A percentile compares a stretch with the other conserved stretches of the same genome.
Conservation (phyloP, 2,113 vertebrate genomes). For the Aleadryas rufinucha region DNA sequence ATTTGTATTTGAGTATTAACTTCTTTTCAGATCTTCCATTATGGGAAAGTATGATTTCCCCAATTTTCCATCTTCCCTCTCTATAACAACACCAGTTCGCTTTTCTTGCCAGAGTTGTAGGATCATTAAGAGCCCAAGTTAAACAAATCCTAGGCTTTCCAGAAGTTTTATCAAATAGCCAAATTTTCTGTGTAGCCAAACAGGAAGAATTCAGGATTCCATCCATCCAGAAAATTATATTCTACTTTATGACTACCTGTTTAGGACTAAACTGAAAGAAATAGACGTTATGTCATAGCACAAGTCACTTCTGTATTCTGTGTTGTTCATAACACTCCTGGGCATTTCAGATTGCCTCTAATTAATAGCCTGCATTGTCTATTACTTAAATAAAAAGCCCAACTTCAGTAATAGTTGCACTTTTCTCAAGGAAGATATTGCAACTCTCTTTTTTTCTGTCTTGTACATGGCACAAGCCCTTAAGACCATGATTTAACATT, state of each 20-base stretch:
- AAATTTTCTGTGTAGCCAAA: neutral
- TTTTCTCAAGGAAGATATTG: neutral
- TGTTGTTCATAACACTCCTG: neutral
- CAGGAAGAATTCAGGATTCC: neutral
- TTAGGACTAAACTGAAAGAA: neutral
- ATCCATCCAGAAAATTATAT: neutral
- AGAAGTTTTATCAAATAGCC: neutral
- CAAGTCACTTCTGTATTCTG: neutral
- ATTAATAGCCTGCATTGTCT: neutral
- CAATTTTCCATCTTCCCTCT: conserved; percentile 5
- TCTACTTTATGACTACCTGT: neutral
- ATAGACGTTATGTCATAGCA: neutral
- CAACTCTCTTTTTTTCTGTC: neutral
- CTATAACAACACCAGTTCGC: neutral
- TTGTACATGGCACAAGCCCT: neutral
- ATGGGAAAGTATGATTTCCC: conserved; percentile 29
- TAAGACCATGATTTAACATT: neutral
- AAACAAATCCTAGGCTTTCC: conserved; percentile 5
- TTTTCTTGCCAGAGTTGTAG: neutral
- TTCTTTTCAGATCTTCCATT: conserved; percentile 36
- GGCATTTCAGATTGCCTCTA: neutral
- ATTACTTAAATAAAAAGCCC: neutral
- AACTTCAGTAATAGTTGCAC: neutral
- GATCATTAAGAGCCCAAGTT: neutral
- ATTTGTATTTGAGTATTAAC: conserved; percentile 19